Evolutionary conservation across 2,888 invertebrate species (phyloP).

Genomic region (Drosophila fulvimacula): DNA sequence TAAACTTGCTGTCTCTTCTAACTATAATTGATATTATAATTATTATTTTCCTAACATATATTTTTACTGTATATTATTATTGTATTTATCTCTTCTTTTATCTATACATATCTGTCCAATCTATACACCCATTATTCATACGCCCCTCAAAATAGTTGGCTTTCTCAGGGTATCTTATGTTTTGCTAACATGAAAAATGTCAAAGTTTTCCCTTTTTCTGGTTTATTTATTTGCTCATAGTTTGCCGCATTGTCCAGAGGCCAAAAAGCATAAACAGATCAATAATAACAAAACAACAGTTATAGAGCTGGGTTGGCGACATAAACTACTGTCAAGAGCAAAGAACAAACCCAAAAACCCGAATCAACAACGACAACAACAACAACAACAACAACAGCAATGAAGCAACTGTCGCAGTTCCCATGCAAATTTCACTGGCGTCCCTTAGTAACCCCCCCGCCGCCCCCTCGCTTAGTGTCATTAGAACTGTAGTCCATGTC

Average conservation of each 20-base stretch:
- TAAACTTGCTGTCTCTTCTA: no score
- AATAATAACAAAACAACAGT: slow-evolving; percentile 64
- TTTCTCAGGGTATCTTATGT: slow-evolving; percentile 8
- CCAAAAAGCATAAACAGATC: slow-evolving; percentile 73
- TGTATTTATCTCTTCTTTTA: no score
- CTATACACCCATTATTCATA: no score
- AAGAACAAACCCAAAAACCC: slow-evolving; percentile 26
- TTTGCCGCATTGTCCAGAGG: slow-evolving; percentile 42
- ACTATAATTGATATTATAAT: no score
- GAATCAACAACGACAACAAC: slow-evolving; percentile 28
- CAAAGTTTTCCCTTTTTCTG: background rate
- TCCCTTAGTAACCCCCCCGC: slow-evolving; percentile 6
- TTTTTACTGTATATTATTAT: background rate
- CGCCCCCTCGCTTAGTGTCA: no score
- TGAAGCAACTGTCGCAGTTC: slow-evolving; percentile 70
- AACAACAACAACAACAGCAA: slow-evolving; percentile 31
- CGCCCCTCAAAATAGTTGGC: background rate
- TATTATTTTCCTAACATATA: background rate
- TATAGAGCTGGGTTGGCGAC: slow-evolving; percentile 17
- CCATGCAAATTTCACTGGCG: slow-evolving; percentile 69
- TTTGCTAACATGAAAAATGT: slow-evolving; percentile 1
- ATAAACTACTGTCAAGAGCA: slow-evolving; percentile 48
- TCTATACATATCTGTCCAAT: background rate
- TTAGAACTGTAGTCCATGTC: slow-evolving; percentile 60
- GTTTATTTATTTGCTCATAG: slow-evolving; percentile 30